Evolutionary conservation across 2,797 vertebrate species (phyloP).

Genomic region (Apogon hyalosoma): DNA sequence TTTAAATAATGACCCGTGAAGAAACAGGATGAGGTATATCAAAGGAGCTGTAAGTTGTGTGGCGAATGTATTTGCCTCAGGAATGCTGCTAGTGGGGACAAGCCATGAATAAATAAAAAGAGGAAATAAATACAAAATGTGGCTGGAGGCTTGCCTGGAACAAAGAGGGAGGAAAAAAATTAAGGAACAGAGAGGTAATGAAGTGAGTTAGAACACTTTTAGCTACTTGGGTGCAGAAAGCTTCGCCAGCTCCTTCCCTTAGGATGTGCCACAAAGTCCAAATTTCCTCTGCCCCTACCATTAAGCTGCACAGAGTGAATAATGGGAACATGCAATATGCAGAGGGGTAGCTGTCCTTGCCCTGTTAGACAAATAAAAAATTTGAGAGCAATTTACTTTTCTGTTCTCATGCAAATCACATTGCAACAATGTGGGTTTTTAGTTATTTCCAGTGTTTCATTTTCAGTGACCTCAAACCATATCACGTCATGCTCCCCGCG

Average conservation of each 20-base stretch:
- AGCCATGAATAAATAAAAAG: conserved; percentile 78
- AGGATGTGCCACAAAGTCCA: conserved; percentile 44
- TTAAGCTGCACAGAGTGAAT: conserved; percentile 26
- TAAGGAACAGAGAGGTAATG: conserved; percentile 56
- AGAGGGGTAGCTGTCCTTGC: conserved; percentile 47
- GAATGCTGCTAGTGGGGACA: conserved; percentile 56
- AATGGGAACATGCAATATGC: conserved; percentile 22
- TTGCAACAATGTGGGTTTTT: conserved; percentile 14
- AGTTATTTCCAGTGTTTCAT: conserved; percentile 32
- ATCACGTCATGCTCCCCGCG: conserved; percentile 19
- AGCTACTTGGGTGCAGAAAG: conserved; percentile 33
- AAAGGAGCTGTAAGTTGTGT: conserved; percentile 65
- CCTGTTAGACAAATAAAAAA: conserved; percentile 38
- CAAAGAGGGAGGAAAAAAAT: conserved; percentile 31
- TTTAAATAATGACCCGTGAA: conserved; percentile 75
- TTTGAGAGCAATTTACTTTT: conserved; percentile 32
- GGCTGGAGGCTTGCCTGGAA: conserved; percentile 57
- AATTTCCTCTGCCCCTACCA: conserved; percentile 20
- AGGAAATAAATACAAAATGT: conserved; percentile 71
- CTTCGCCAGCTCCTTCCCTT: conserved; percentile 22
- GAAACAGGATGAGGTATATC: conserved; percentile 67
- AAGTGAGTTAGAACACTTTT: conserved; percentile 67
- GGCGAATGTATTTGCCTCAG: conserved; percentile 66
- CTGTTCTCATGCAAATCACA: conserved; percentile 40
- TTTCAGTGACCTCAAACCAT: conserved; percentile 33